Conservation (phyloP, 35 echinoderm and acorn worm species). For the Eucidaris tribuloides region DNA sequence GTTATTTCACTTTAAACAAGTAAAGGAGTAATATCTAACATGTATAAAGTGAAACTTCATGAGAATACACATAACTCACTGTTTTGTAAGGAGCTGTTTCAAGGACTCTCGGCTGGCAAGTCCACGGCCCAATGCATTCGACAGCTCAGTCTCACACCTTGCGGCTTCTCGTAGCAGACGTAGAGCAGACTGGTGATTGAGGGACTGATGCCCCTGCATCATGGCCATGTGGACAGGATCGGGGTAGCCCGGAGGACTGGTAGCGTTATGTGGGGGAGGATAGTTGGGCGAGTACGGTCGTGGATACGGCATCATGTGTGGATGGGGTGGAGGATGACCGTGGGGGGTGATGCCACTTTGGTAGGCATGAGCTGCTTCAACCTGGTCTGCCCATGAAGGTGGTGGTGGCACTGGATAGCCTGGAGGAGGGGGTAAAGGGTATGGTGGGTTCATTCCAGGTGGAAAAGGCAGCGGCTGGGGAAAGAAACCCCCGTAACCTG, state of each 20-base stretch:
- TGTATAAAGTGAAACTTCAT: too few species aligned
- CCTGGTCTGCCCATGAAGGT: conserved; percentile 33
- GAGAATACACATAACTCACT: conserved; percentile 1
- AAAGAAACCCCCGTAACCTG: not conserved
- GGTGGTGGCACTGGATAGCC: not conserved
- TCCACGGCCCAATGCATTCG: not conserved
- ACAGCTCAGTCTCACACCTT: not conserved
- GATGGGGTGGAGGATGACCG: not conserved
- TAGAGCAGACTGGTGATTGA: not conserved
- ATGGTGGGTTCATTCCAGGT: not conserved
- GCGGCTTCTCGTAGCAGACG: not conserved
- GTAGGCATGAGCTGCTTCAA: not conserved
- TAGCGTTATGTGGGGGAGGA: not conserved
- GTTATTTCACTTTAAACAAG: too few species aligned
- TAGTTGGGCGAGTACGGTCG: not conserved
- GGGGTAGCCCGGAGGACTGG: not conserved
- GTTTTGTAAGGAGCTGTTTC: not conserved
- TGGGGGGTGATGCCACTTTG: not conserved
- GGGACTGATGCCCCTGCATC: conserved; percentile 2
- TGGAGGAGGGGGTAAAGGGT: not conserved
- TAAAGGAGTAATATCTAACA: too few species aligned
- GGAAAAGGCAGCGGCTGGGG: not conserved
- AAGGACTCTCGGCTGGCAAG: not conserved
- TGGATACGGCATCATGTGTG: conserved; percentile 20
- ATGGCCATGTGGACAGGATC: not conserved